Evolutionary conservation across 1,140 invertebrate species (phyloP).

Genomic region (Drosophila sechellia): DNA sequence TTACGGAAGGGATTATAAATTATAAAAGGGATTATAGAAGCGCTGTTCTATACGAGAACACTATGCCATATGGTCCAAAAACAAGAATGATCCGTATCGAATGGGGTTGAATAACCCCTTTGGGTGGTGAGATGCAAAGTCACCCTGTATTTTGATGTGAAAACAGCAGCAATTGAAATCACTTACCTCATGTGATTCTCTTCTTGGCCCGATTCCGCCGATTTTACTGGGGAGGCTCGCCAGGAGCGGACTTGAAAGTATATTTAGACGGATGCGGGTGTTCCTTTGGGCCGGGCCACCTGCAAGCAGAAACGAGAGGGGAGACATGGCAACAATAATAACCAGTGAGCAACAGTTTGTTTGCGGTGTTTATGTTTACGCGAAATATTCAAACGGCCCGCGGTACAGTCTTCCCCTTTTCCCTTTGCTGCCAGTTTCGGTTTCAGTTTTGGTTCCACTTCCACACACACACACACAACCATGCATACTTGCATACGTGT

Average conservation of each 20-base stretch:
- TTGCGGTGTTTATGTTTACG: conserved; percentile 78
- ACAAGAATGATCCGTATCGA: conserved; percentile 3
- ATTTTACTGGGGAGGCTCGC: conserved; percentile 28
- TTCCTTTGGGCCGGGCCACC: conserved; percentile 47
- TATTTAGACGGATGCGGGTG: conserved; percentile 40
- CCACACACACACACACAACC: conserved; percentile 15
- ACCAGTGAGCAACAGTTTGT: conserved; percentile 76
- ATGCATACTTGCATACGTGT: conserved; percentile 3
- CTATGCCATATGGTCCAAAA: conserved; percentile 21
- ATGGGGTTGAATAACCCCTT: conserved; percentile 43
- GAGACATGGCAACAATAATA: conserved; percentile 65
- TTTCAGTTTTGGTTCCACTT: conserved; percentile 18
- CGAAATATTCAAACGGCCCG: conserved; percentile 76
- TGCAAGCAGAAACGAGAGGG: conserved; percentile 45
- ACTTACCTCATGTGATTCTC: conserved; percentile 45
- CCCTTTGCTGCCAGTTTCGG: conserved; percentile 41
- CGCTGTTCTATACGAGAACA: conserved; percentile 2
- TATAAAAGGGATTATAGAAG: conserved; percentile 18
- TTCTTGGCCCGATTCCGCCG: conserved; percentile 26
- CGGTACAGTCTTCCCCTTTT: conserved; percentile 73
- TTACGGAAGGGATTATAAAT: conserved; percentile 10
- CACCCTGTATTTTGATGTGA: conserved; percentile 36
- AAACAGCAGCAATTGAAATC: conserved; percentile 21
- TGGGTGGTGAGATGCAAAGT: conserved; percentile 16
- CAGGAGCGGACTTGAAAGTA: conserved; percentile 48